Evolutionary conservation across 1,140 invertebrate genomes (phyloP), one percentile per base, ranked within the genome.

Genomic region (Lysiphlebus fabarum): DNA sequence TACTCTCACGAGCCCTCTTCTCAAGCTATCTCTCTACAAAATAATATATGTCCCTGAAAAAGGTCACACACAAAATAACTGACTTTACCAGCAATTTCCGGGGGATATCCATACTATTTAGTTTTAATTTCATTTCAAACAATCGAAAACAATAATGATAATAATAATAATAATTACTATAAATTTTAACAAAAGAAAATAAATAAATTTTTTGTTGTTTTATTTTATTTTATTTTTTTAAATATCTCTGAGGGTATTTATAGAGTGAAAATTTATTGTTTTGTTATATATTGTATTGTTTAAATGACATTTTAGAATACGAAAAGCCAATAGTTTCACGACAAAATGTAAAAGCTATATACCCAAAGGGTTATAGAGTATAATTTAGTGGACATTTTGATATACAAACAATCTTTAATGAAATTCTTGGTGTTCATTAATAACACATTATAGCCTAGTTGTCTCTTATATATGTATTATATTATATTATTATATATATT

Each of bases 341-440:
- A 66, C 65, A 62, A 51, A 64, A 59, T 66, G 77, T 26, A 26
- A 26, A 26, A 26, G 17, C 17, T 4, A 26, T 26, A 74, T 70
- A 75, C 67, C 71, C 68, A 70, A 71, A 63, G 67, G 71, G 77
- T 74, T 79, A 73, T 73, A 70, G 76, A 72, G 72, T 75, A 82
- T 83, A 83, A 84, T 84, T 83, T 83, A 84, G 78, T 83, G 82
- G 82, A 84, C 82, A 82, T 78, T 81, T 83, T 81, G 81, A 82
- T 82, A 82, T 82, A 82, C 81, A 83, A 83, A 83, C 82, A 83
- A 84, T 83, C 82, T 84, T 83, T 83, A 84, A 84, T 84, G 82
- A 83, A 84, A 84, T 84, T 84, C 83, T 83, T 84, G 83, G 76
- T 83, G 82, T 84, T 83, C 83, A 84, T 84, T 83, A 84, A 83